Evolutionary conservation across 2,797 vertebrate genomes (phyloP), one percentile per base, ranked within the genome.

Genomic region (Hapalemur alaotrensis): DNA sequence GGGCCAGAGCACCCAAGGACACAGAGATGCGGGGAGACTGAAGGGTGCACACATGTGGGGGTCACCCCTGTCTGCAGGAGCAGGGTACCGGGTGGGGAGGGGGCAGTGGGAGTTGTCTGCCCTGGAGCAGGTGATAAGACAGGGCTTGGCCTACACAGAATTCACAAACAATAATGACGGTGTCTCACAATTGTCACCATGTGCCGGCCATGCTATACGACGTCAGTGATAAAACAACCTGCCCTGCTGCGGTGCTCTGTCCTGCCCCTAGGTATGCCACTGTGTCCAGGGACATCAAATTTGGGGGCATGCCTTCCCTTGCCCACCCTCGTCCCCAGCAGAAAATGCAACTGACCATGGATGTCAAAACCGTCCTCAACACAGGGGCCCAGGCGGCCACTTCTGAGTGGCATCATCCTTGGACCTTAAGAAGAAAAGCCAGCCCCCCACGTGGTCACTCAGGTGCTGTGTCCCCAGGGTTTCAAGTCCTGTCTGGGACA

Each of bases 371-470:
- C 15, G 6, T 67, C 11, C 65, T 86, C 1, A 6, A 14, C 25
- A 13, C 8, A 4, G 17, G 0, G 0, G 9, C 7, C 10, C 11
- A 32, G 50, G 75, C 13, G 18, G 18, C 28, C 20, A 25, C 7
- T 61, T 61, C n/a, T 17, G 2, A 0, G 1, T 18, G 41, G 59
- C 6, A 50, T 28, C 3, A 1, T 43, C 23, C 69, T 73, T 7
- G n/a, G 8, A 8, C 30, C 65, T 28, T 22, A 4, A 38, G n/a
- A 72, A 35, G 32, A 54, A 67, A 61, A n/a, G 2, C 23, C 20
- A 1, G 54, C 4, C 18, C 20, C 54, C 46, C 1, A 6, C 1
- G 0, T 1, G 43, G 54, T 46, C 76, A 7, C 15, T 0, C 0
- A 38, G 61, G 2, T 1, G 8, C 46, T 78, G 48, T 23, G 38